Evolutionary conservation across 2,797 vertebrate species (phyloP).

Genomic region (Pygocentrus nattereri): DNA sequence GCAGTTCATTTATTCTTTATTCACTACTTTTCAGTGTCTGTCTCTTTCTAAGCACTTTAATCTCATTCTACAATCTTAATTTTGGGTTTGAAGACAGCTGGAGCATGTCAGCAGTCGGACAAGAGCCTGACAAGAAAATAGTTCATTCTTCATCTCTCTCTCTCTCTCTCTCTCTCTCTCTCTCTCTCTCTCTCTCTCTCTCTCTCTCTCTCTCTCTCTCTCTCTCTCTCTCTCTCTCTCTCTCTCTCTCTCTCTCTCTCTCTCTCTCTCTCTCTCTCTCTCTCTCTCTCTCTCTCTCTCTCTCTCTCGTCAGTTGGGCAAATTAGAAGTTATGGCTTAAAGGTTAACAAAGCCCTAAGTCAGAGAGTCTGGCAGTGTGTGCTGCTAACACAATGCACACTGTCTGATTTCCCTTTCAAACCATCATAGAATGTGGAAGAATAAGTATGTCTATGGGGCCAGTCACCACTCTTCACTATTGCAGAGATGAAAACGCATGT

Average conservation of each 20-base stretch:
- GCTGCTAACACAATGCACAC: constrained; percentile 25
- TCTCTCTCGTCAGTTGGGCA: constrained; percentile 51
- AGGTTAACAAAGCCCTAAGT: constrained; percentile 61
- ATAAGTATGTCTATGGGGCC: background rate
- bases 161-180: constrained; percentile 36
- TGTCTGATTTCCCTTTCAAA: constrained; percentile 12
- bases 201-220: constrained; percentile 37
- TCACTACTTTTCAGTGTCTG: constrained; percentile 28
- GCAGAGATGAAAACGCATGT: background rate
- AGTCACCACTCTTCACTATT: background rate
- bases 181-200: constrained; percentile 37
- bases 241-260: constrained; percentile 32
- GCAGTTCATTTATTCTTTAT: constrained; percentile 27
- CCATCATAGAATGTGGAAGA: constrained; percentile 18
- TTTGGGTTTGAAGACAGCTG: constrained; percentile 54
- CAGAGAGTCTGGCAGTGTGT: constrained; percentile 23
- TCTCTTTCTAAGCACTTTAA: constrained; percentile 19
- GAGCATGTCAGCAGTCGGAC: constrained; percentile 14
- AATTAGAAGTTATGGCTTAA: constrained; percentile 64
- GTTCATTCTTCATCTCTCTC: constrained; percentile 37
- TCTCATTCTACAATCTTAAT: constrained; percentile 62
- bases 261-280: constrained; percentile 28
- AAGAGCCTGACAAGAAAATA: constrained; percentile 60
- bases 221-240: constrained; percentile 32
- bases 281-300: constrained; percentile 30